A percentile compares a stretch with the other conserved stretches of the same genome.
phyloP scores from a whole-genome alignment of 2,888 invertebrate genomes.

The Acanthosepion lycidas region DNA sequence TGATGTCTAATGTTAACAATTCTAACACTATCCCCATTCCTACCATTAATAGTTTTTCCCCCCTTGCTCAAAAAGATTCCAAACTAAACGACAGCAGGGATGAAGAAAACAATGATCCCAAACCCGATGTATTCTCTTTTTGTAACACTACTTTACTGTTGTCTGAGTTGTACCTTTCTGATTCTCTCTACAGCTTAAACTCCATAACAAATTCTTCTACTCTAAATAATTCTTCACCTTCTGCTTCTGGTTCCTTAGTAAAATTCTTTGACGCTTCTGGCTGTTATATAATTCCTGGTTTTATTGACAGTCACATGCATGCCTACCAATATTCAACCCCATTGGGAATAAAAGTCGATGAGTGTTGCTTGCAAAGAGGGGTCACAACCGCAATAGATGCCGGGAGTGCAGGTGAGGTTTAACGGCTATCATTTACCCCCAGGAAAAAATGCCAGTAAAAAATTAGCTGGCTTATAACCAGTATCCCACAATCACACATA shows the following conservation, averaged over 20 bases:
- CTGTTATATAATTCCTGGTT: constrained; percentile 68
- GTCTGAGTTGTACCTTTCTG: neutral
- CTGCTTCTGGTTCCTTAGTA: neutral
- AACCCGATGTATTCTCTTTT: neutral
- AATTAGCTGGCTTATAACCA: neutral
- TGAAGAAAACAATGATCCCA: neutral
- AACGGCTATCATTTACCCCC: neutral
- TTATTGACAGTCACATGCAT: constrained; percentile 71
- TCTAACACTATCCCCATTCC: neutral
- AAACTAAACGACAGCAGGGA: neutral
- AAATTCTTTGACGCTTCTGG: constrained; percentile 63
- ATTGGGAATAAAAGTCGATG: constrained; percentile 67
- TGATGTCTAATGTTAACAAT: neutral
- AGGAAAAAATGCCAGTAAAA: too few species aligned
- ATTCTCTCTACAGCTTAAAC: neutral
- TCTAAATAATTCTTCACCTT: neutral
- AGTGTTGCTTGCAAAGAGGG: constrained; percentile 64
- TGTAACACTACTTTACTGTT: neutral
- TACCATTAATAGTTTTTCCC: neutral
- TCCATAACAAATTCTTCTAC: neutral
- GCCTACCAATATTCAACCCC: constrained; percentile 69
- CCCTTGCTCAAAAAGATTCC: neutral
- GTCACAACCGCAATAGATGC: constrained; percentile 69
- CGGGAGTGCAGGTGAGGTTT: constrained; percentile 66
- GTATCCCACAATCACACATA: neutral